These are phyloP conservation scores for Macrosteles quadrilineatus DNA, from an alignment of 1,140 invertebrate genomes.

Conservation along the genomic window DNA sequence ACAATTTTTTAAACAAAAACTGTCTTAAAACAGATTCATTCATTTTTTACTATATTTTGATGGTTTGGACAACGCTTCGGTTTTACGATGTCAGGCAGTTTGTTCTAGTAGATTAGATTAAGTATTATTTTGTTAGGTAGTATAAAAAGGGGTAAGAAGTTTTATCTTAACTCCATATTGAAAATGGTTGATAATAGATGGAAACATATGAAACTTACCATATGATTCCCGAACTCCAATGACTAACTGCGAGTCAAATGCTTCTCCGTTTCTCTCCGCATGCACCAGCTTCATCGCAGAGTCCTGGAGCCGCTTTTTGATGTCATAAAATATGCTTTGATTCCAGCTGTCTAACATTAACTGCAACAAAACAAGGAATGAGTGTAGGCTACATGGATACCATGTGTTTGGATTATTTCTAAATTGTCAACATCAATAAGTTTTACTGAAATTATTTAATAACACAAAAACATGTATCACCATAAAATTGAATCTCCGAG, in stretches of 20 bases:
- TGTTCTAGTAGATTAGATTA: no score
- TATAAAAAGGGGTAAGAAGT: no score
- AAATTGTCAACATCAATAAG: neutral
- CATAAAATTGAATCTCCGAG: no score
- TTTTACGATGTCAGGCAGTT: no score
- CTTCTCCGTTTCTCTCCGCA: constrained; percentile 94
- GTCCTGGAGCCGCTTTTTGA: constrained; percentile 91
- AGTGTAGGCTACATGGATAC: neutral
- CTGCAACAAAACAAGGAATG: constrained; percentile 53
- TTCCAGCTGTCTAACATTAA: constrained; percentile 99
- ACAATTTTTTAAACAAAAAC: no score
- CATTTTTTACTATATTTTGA: no score
- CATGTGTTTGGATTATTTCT: no score
- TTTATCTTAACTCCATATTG: no score
- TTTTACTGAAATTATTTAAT: neutral
- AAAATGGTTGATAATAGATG: constrained; percentile 97
- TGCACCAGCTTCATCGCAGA: constrained; percentile 97
- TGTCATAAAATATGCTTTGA: constrained; percentile 94
- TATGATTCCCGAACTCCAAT: constrained; percentile 96
- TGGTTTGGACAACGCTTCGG: no score
- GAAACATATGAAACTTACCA: constrained; percentile 62
- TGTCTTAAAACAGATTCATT: no score
- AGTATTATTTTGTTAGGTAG: no score
- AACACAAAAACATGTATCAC: no score
- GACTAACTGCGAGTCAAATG: constrained; percentile 95